Base-by-base conservation (phyloP, 2,797 vertebrate genomes). In the Buceros bicornis region DNA sequence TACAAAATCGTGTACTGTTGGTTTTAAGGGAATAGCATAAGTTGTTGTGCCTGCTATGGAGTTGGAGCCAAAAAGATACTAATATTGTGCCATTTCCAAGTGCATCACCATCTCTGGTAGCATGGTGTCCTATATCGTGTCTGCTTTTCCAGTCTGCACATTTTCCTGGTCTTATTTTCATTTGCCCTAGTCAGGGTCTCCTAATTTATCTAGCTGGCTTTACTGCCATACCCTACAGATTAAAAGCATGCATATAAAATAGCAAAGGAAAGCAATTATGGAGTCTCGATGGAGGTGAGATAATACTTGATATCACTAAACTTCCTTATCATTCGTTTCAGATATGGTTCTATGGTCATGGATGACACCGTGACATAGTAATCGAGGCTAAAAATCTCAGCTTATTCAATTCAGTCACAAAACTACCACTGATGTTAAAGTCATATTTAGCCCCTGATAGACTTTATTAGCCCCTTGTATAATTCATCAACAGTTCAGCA, bases 261-360 rank as follows among this genome's bases (percentile, higher is more conserved):
- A 31, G 11, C n/a, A 67, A 43, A 86, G 56, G 50, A 66, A 22
- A 60, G 33, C 53, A 61, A 17, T 69, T 54, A 20, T 8, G 43
- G 18, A 37, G 8, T 24, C 29, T 24, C 17, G 62, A 61, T 35
- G 73, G 82, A 57, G 20, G 51, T n/a, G 64, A 35, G 40, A 14
- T 61, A 35, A 6, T 5, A 7, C 0, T 71, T 78, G 5, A 5
- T 26, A 5, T 31, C 20, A 1, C 15, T 28, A 3, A 8, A 76
- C 6, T 56, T 40, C n/a, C 18, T 62, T 31, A 18, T 29, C 1
- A 2, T 50, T 31, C 3, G 4, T 47, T 66, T 70, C 60, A 33
- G 64, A 17, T 31, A 8, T 0, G 2, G 22, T 60, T 22, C n/a
- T 47, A 5, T 13, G 31, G 31, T 16, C 37, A 48, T 1, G 10